phyloP scores from a whole-genome alignment of 2,113 vertebrate species.

The Phylloscopus trochilus region DNA sequence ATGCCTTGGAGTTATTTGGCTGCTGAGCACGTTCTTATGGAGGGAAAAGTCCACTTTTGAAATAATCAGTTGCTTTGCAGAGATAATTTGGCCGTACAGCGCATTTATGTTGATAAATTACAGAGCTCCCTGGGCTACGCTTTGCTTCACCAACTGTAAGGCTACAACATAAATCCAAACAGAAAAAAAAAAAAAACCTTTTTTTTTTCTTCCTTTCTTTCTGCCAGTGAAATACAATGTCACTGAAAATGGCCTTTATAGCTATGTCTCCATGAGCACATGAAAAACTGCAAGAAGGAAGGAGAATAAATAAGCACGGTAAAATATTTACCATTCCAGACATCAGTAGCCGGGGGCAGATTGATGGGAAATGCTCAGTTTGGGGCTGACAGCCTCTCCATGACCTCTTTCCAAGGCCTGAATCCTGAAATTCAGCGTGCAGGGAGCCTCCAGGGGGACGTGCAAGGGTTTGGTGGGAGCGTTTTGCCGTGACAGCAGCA shows the following conservation, averaged over 20 bases:
- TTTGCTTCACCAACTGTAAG: conserved; percentile 31
- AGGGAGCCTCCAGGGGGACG: background rate
- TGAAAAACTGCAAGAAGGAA: background rate
- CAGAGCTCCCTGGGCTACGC: background rate
- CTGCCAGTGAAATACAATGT: background rate
- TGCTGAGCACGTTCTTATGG: background rate
- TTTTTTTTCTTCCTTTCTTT: background rate
- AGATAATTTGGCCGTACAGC: background rate
- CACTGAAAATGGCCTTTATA: background rate
- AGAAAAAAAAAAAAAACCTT: background rate
- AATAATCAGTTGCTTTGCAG: conserved; percentile 13
- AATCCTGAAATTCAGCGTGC: background rate
- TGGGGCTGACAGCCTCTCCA: conserved; percentile 31
- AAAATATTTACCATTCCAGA: conserved; percentile 30
- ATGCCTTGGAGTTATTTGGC: conserved; percentile 2
- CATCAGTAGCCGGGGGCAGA: conserved; percentile 21
- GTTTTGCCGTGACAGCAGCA: background rate
- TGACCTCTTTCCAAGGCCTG: conserved; percentile 11
- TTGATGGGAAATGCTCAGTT: conserved; percentile 25
- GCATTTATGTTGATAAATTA: background rate
- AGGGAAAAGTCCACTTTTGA: conserved; percentile 14
- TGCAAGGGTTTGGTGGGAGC: background rate
- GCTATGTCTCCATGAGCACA: background rate
- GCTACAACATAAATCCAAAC: conserved; percentile 29
- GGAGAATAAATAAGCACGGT: conserved; percentile 6